phyloP scores from a whole-genome alignment of 2,113 vertebrate species.

The Porphyrio hochstetteri region DNA sequence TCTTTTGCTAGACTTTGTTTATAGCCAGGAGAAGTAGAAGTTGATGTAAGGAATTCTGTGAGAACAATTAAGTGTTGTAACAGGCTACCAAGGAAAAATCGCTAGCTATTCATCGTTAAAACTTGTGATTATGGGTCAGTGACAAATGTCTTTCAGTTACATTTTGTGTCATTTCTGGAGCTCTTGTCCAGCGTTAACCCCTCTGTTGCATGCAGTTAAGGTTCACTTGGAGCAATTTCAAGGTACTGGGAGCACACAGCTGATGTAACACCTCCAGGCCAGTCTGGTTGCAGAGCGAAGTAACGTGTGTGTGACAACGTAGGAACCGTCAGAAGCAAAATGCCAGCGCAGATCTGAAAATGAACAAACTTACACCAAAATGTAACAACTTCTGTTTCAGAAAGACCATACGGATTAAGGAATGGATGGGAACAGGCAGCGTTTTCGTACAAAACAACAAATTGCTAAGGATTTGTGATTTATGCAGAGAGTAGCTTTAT shows the following conservation, averaged over 20 bases:
- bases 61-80: background rate
- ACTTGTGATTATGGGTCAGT: background rate
- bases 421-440: background rate
- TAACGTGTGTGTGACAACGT: background rate
- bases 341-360: background rate
- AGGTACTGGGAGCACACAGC: background rate
- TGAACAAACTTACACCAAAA: background rate
- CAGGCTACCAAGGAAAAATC: background rate
- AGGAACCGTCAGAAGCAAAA: background rate
- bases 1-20: background rate
- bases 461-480: background rate
- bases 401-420: background rate
- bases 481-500: background rate
- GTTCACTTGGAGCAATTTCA: background rate
- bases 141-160: background rate
- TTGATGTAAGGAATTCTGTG: background rate
- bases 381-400: background rate
- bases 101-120: background rate
- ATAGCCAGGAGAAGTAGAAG: background rate
- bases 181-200: background rate
- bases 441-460: background rate
- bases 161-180: background rate
- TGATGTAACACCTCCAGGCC: background rate
- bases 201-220: background rate
- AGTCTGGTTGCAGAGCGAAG: background rate